These are phyloP conservation scores for Drosophila tanythrix DNA, from an alignment of 2,888 invertebrate species.

Conservation along the genomic window DNA sequence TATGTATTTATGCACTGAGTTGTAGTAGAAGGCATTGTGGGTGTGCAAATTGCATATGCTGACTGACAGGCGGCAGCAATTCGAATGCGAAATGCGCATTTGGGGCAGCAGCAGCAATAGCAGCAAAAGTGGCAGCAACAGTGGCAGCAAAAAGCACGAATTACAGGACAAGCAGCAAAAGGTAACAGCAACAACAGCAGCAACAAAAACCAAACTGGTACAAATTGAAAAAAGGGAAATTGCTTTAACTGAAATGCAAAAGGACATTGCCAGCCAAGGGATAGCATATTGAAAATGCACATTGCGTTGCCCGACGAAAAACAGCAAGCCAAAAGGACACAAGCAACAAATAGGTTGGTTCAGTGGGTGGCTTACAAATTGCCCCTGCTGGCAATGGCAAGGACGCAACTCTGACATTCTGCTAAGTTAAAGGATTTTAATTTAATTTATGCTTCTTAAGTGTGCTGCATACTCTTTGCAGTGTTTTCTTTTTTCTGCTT, in stretches of 20 bases:
- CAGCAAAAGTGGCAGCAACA: constrained; percentile 11
- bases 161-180: constrained; percentile 35
- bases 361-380: constrained; percentile 3
- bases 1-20: background rate
- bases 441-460: constrained; percentile 48
- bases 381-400: background rate
- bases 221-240: constrained; percentile 68
- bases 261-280: constrained; percentile 55
- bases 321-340: background rate
- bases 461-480: constrained; percentile 11
- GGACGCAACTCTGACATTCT: constrained; percentile 36
- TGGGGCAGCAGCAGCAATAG: constrained; percentile 19
- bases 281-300: constrained; percentile 46
- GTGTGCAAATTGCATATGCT: constrained; percentile 68
- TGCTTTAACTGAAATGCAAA: constrained; percentile 65
- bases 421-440: constrained; percentile 42
- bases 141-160: constrained; percentile 39
- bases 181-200: constrained; percentile 29
- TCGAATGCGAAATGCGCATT: constrained; percentile 69
- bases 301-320: constrained; percentile 22
- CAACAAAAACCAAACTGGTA: constrained; percentile 32
- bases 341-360: background rate
- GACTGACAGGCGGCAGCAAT: constrained; percentile 62
- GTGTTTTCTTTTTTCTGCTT: background rate
- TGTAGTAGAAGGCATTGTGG: constrained; percentile 6